These are phyloP conservation scores for Synergus laeviventris DNA, from an alignment of 2,888 invertebrate species.

Conservation along the genomic window DNA sequence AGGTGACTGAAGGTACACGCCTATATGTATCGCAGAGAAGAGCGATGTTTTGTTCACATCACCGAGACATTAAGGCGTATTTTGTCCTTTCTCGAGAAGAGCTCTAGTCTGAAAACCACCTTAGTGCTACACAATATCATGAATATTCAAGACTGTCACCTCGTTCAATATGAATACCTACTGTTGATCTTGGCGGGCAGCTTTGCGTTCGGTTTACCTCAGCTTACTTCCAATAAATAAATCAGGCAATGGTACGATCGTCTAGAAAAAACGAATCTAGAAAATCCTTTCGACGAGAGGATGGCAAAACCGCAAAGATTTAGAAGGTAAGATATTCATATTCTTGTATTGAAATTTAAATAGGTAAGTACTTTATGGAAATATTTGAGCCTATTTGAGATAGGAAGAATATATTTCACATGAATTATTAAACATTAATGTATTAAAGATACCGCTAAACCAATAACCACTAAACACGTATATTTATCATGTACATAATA, in stretches of 20 bases:
- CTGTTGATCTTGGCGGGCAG: slow-evolving; percentile 71
- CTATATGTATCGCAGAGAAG: slow-evolving; percentile 38
- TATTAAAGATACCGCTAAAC: no score
- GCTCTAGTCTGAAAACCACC: slow-evolving; percentile 51
- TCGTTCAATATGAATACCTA: slow-evolving; percentile 74
- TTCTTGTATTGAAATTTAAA: no score
- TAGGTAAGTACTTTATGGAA: no score
- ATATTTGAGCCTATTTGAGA: no score
- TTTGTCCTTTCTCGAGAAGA: slow-evolving; percentile 54
- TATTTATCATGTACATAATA: no score
- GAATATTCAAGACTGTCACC: slow-evolving; percentile 71
- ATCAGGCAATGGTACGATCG: neutral
- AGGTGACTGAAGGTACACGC: slow-evolving; percentile 37
- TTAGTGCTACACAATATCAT: slow-evolving; percentile 63
- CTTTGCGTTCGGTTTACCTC: slow-evolving; percentile 64
- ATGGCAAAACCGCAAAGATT: neutral
- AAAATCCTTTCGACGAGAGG: neutral
- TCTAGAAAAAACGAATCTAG: neutral
- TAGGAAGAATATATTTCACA: no score
- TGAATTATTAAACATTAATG: no score
- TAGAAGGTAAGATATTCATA: neutral
- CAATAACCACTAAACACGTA: no score
- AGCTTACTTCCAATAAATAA: slow-evolving; percentile 45
- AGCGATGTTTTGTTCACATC: slow-evolving; percentile 64
- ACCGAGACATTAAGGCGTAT: slow-evolving; percentile 61